Percentiles rank a stretch among this genome's conserved stretches.
These are phyloP conservation scores for Zoanthus sansibaricus DNA, from an alignment of 92 coral and sea anemone species.

Conservation along the genomic window DNA sequence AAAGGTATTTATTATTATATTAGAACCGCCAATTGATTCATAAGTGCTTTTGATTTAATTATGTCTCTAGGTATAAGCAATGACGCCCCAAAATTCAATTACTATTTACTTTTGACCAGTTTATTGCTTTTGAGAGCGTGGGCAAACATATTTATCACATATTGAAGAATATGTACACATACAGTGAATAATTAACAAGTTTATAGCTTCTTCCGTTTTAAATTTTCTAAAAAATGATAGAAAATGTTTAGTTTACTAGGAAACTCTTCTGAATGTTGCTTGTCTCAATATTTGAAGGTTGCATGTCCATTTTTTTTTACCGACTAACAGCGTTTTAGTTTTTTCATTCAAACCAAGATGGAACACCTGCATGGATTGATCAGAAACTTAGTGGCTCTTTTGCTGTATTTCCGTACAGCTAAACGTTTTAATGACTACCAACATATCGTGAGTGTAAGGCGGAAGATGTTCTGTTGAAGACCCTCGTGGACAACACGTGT, in stretches of 20 bases:
- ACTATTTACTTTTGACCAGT: background rate
- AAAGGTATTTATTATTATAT: constrained; percentile 4
- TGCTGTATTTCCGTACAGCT: constrained; percentile 18
- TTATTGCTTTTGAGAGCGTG: constrained; percentile 2
- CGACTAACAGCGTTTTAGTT: background rate
- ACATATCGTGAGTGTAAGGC: constrained; percentile 18
- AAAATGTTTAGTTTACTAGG: background rate
- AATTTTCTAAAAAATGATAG: background rate
- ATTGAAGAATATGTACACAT: constrained; percentile 37
- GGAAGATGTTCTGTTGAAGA: constrained; percentile 5
- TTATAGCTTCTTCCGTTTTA: background rate
- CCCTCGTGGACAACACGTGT: constrained; percentile 50
- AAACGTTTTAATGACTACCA: constrained; percentile 4
- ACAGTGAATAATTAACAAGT: background rate
- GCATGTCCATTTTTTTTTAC: background rate
- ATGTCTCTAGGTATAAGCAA: constrained; percentile 9
- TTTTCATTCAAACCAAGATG: background rate
- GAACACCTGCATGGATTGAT: constrained; percentile 28
- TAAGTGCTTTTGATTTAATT: constrained; percentile 24
- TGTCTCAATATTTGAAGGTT: background rate
- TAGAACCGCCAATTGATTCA: background rate
- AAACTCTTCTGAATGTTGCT: background rate
- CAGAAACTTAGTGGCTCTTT: constrained; percentile 10
- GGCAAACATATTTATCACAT: constrained; percentile 19
- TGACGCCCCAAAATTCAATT: constrained; percentile 18